Conservation (phyloP, 2,797 vertebrate genomes). For the Odontamblyopus rebecca region DNA sequence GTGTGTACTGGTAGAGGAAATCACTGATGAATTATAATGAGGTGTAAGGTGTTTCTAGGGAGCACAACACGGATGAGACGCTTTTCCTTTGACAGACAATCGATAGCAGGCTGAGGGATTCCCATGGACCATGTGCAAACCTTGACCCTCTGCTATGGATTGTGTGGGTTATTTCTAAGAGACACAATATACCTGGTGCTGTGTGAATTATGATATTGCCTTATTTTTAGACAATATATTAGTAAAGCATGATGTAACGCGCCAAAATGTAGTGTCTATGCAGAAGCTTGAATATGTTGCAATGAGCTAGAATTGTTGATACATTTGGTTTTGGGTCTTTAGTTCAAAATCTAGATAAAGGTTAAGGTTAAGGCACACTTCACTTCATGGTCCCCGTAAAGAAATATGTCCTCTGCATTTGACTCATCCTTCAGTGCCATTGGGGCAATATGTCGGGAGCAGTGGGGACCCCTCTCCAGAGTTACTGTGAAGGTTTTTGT, state of each 20-base stretch:
- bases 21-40: slow-evolving; percentile 75
- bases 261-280: not conserved
- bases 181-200: slow-evolving; percentile 34
- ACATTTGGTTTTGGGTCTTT: not conserved
- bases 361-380: no score
- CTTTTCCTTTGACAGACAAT: slow-evolving; percentile 57
- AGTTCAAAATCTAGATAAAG: not conserved
- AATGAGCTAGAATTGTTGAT: not conserved
- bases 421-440: no score
- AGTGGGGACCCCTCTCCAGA: no score
- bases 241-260: not conserved
- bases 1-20: slow-evolving; percentile 46
- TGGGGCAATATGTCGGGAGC: no score
- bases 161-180: slow-evolving; percentile 60
- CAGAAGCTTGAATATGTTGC: not conserved
- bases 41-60: slow-evolving; percentile 68
- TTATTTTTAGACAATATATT: not conserved
- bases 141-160: slow-evolving; percentile 52
- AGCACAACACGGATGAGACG: slow-evolving; percentile 58
- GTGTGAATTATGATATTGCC: not conserved
- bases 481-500: no score
- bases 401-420: no score
- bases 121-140: slow-evolving; percentile 65
- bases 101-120: slow-evolving; percentile 66
- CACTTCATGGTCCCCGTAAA: no score